Conservation (phyloP, 2,113 vertebrate genomes). For the Pagrus major region DNA sequence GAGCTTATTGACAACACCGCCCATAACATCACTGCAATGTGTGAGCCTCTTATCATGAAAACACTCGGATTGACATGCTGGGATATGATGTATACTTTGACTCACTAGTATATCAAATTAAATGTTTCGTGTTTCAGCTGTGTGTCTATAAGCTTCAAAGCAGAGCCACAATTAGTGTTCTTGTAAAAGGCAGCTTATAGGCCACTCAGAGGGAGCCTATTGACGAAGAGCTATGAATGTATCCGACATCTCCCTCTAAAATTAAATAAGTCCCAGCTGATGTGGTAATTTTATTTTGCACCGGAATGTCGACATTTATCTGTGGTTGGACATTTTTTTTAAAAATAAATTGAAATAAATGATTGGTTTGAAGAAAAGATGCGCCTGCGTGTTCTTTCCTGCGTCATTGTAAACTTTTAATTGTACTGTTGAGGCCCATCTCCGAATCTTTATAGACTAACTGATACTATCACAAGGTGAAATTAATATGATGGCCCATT, state of each 20-base stretch:
- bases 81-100: neutral
- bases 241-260: conserved; percentile 50
- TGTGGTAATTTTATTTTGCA: conserved; percentile 56
- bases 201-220: conserved; percentile 32
- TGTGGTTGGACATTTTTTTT: conserved; percentile 29
- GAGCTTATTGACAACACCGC: conserved; percentile 6
- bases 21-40: neutral
- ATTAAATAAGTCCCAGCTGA: conserved; percentile 70
- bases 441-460: conserved; percentile 86
- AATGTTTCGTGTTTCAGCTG: conserved; percentile 18
- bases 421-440: conserved; percentile 85
- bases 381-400: conserved; percentile 69
- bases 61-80: conserved; percentile 21
- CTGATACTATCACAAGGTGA: conserved; percentile 82
- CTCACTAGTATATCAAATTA: conserved; percentile 27
- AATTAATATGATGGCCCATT: conserved; percentile 81
- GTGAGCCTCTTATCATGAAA: neutral
- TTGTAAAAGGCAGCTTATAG: conserved; percentile 39
- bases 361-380: conserved; percentile 63
- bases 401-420: conserved; percentile 89
- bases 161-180: conserved; percentile 37
- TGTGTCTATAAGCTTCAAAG: conserved; percentile 28
- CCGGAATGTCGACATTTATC: conserved; percentile 54
- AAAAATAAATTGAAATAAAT: conserved; percentile 63
- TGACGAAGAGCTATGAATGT: conserved; percentile 33